These are phyloP conservation scores for Platygyra sinensis DNA, from an alignment of 64 coral and sea anemone genomes.

Conservation along the genomic window DNA sequence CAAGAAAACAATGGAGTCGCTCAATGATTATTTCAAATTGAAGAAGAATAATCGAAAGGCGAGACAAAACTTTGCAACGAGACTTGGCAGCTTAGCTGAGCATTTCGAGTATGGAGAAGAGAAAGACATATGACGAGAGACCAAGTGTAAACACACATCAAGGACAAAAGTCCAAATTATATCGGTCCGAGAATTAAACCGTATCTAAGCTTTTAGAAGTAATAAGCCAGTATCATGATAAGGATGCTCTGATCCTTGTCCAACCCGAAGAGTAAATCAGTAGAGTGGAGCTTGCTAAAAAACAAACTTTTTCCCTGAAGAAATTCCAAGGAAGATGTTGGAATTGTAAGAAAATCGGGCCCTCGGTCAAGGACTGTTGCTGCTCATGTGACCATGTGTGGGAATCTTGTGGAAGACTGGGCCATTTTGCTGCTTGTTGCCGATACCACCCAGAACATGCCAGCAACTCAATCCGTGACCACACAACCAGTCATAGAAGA, in stretches of 20 bases:
- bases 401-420: slow-evolving; percentile 12
- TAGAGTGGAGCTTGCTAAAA: neutral
- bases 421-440: slow-evolving; percentile 51
- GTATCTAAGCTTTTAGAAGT: slow-evolving; percentile 27
- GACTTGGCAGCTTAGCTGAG: slow-evolving; percentile 36
- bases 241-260: slow-evolving; percentile 18
- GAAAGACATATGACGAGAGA: slow-evolving; percentile 10
- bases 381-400: slow-evolving; percentile 43
- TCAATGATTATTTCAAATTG: neutral
- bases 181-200: neutral
- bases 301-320: neutral
- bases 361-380: slow-evolving; percentile 48
- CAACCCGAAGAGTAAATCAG: neutral
- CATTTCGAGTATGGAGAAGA: slow-evolving; percentile 4
- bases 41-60: slow-evolving; percentile 36
- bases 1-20: slow-evolving; percentile 53
- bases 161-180: slow-evolving; percentile 51
- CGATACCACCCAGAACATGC: neutral
- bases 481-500: neutral
- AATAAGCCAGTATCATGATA: slow-evolving; percentile 15
- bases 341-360: slow-evolving; percentile 27
- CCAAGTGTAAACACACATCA: neutral
- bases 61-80: slow-evolving; percentile 21
- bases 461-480: neutral
- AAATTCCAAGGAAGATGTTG: too few relatives aligned